Conservation (phyloP, 1,140 invertebrate species). For the Zaprionus taronus region DNA sequence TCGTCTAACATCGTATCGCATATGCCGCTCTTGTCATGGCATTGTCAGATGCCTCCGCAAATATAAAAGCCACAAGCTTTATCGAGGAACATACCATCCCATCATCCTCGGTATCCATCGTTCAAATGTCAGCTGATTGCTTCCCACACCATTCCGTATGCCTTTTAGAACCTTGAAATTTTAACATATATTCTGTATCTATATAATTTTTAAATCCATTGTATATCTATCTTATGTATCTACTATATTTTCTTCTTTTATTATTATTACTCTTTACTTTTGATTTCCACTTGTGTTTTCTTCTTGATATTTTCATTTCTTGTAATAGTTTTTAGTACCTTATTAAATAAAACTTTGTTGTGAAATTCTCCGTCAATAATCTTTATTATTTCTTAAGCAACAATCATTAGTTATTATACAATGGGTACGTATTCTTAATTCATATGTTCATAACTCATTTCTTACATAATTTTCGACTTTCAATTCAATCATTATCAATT, state of each 20-base stretch:
- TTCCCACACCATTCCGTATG: slow-evolving; percentile 85
- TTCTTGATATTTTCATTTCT: slow-evolving; percentile 23
- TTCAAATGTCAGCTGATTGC: slow-evolving; percentile 84
- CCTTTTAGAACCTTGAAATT: slow-evolving; percentile 84
- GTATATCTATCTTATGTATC: slow-evolving; percentile 34
- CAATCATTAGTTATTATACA: slow-evolving; percentile 70
- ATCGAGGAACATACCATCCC: slow-evolving; percentile 41
- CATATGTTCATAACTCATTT: slow-evolving; percentile 37
- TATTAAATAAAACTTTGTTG: slow-evolving; percentile 26
- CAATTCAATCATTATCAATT: slow-evolving; percentile 14
- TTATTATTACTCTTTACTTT: slow-evolving; percentile 10
- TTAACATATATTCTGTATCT: slow-evolving; percentile 48
- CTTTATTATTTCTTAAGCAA: slow-evolving; percentile 41
- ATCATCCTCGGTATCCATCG: slow-evolving; percentile 71
- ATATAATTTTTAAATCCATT: slow-evolving; percentile 33
- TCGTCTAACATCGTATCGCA: slow-evolving; percentile 58
- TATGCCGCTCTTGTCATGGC: not conserved
- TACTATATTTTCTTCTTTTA: slow-evolving; percentile 14
- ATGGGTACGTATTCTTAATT: slow-evolving; percentile 62
- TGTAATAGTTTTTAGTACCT: slow-evolving; percentile 16
- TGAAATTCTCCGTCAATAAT: slow-evolving; percentile 15
- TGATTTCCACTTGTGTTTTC: slow-evolving; percentile 37
- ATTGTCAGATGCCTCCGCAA: slow-evolving; percentile 62
- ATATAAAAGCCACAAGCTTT: slow-evolving; percentile 59
- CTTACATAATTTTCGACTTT: slow-evolving; percentile 12